Evolutionary conservation across 30 jellyfish, hydroid and myxozoan genomes (phyloP).

Genomic region (Aurelia coerulea): DNA sequence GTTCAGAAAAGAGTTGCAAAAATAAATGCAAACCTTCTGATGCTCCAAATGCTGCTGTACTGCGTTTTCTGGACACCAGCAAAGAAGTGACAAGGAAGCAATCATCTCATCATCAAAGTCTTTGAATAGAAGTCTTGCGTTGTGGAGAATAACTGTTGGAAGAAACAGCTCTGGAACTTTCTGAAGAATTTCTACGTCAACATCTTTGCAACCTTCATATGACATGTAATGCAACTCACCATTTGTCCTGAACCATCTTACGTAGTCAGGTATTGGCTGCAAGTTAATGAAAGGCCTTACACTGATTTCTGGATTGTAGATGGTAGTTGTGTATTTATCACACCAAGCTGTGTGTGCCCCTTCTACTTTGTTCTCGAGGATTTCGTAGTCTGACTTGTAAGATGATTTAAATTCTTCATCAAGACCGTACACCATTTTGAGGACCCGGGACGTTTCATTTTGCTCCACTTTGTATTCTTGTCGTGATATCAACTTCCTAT

Average conservation of each 20-base stretch:
- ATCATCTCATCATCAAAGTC: background rate
- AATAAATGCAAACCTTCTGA: background rate
- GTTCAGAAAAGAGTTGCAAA: background rate
- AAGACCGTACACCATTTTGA: constrained; percentile 2
- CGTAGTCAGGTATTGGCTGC: constrained; percentile 21
- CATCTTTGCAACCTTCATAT: background rate
- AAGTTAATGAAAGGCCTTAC: background rate
- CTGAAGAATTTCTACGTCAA: background rate
- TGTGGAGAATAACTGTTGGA: constrained; percentile 10
- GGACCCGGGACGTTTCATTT: background rate
- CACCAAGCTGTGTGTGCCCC: too few species aligned
- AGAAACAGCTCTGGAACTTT: constrained; percentile 5
- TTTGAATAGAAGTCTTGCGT: constrained; percentile 3
- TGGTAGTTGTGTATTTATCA: too few species aligned
- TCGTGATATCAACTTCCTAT: too few species aligned
- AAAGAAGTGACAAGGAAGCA: background rate
- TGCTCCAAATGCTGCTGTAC: constrained; percentile 1
- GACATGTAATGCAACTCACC: constrained; percentile 32
- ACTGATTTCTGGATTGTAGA: constrained; percentile 5
- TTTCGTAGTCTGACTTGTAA: too few species aligned
- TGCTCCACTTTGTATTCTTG: too few species aligned
- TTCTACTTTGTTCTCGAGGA: too few species aligned
- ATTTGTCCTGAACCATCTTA: constrained; percentile 15
- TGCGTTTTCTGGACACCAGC: constrained; percentile 17
- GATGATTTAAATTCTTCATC: too few species aligned